Base-by-base conservation (phyloP, 1,140 invertebrate species). In the Lordiphosa clarofinis region DNA sequence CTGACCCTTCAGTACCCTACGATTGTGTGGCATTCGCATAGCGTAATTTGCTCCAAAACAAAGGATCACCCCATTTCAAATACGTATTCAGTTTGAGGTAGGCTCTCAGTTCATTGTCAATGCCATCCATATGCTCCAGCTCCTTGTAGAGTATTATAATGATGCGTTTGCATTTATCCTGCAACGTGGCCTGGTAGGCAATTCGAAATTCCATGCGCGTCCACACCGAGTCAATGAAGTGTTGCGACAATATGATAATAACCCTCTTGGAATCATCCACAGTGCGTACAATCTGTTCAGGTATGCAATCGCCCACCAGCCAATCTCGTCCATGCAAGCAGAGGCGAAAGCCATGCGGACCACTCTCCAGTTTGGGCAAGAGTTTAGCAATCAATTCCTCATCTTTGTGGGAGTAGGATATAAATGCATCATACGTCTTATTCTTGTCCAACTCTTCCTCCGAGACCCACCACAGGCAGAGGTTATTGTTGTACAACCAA, bases 81-180 rank as follows among this genome's bases (percentile, higher is more conserved):
- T 97, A 97, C 0, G 96, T 97, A 86, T 96, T 97, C 64, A 94
- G 94, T 11, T 92, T 92, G 1, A 97, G 86, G 72, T 97, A 96
- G 0, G 93, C 91, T 44, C 92, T 91, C 6, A 97, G 88, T 65
- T 97, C 95, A 2, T 92, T 90, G 63, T 95, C 94, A 28, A 96
- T 84, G 31, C 92, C 89, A 0, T 93, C 91, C 5, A 90, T 90
- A 0, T 92, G 88, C 4, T 92, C 91, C 1, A 95, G 90, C 19
- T 96, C 95, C 1, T 93, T 94, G 56, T 94, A 92, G 0, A 97
- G 79, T 7, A 97, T 91, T 0, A 98, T 90, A 38, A 98, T 94
- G 1, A 97, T 91, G 38, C 94, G 90, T 10, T 93, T 92, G n/a
- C 92, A 90, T 12, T 92, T 92, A 69, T 96, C 95, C 54, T 91